These are phyloP conservation scores for Odobenus rosmarus DNA, from an alignment of 2,113 vertebrate genomes.

Conservation along the genomic window DNA sequence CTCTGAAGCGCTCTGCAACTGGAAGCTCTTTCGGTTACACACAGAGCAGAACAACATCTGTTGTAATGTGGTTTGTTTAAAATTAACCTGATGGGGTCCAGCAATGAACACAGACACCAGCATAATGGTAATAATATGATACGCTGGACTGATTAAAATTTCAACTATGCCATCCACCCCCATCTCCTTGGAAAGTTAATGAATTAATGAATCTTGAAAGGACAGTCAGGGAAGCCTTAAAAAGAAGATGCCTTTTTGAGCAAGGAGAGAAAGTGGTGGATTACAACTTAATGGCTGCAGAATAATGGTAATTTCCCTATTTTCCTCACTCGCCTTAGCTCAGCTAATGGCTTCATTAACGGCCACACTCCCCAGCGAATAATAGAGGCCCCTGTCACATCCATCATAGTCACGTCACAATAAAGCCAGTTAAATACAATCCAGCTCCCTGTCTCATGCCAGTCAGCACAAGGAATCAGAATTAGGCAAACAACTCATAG, in stretches of 20 bases:
- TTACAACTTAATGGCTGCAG: constrained; percentile 92
- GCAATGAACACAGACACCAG: constrained; percentile 83
- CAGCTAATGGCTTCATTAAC: constrained; percentile 94
- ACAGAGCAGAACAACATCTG: constrained; percentile 81
- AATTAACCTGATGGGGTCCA: constrained; percentile 83
- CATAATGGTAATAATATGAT: constrained; percentile 85
- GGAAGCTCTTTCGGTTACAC: constrained; percentile 71
- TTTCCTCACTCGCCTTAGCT: constrained; percentile 91
- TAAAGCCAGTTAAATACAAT: constrained; percentile 91
- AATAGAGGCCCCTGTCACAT: constrained; percentile 89
- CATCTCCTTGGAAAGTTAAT: constrained; percentile 91
- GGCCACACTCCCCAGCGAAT: constrained; percentile 88
- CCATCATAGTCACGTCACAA: constrained; percentile 92
- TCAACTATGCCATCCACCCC: constrained; percentile 83
- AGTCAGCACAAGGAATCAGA: constrained; percentile 81
- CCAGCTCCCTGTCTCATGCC: constrained; percentile 84
- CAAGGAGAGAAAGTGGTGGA: constrained; percentile 90
- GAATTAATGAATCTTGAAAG: constrained; percentile 93
- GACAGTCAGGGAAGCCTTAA: constrained; percentile 88
- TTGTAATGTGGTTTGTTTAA: constrained; percentile 85
- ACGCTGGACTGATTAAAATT: constrained; percentile 87
- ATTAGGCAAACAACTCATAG: constrained; percentile 82
- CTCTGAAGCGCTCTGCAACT: neutral
- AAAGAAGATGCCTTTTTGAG: constrained; percentile 87
- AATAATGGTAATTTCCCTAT: constrained; percentile 93